phyloP scores from a whole-genome alignment of 2,888 invertebrate species.

The Agrilus mali region DNA sequence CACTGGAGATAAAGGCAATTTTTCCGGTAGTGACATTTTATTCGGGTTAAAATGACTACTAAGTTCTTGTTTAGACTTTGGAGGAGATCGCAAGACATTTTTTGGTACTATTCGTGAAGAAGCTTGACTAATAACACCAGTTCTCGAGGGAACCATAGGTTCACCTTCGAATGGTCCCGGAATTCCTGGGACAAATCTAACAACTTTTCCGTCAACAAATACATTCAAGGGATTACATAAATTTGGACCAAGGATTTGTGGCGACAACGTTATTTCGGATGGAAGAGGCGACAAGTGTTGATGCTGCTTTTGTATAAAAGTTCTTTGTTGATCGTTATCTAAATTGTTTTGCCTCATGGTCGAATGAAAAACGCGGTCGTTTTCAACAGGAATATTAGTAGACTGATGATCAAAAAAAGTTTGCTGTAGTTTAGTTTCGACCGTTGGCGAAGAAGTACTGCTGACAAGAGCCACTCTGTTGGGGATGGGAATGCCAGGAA shows the following conservation, averaged over 20 bases:
- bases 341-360: slow-evolving; percentile 52
- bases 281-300: slow-evolving; percentile 24
- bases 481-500: slow-evolving; percentile 22
- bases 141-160: slow-evolving; percentile 6
- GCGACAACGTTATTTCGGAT: slow-evolving; percentile 23
- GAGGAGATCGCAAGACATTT: too few species aligned
- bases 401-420: slow-evolving; percentile 3
- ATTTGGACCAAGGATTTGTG: slow-evolving; percentile 26
- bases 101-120: too few species aligned
- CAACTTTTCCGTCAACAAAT: slow-evolving; percentile 55
- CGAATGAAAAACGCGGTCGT: slow-evolving; percentile 51
- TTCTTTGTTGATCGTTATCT: slow-evolving; percentile 19
- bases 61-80: too few species aligned
- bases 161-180: slow-evolving; percentile 58
- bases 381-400: slow-evolving; percentile 1
- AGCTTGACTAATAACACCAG: background rate
- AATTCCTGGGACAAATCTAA: slow-evolving; percentile 78
- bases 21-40: too few species aligned
- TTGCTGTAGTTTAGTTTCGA: slow-evolving; percentile 15
- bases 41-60: too few species aligned
- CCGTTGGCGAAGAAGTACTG: slow-evolving; percentile 8
- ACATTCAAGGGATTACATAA: slow-evolving; percentile 39
- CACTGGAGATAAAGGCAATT: too few species aligned
- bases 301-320: slow-evolving; percentile 17
- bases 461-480: slow-evolving; percentile 14